A percentile compares a stretch with the other conserved stretches of the same genome.
These are phyloP conservation scores for Brachyopa scutellaris DNA, from an alignment of 2,888 invertebrate genomes.

Conservation along the genomic window DNA sequence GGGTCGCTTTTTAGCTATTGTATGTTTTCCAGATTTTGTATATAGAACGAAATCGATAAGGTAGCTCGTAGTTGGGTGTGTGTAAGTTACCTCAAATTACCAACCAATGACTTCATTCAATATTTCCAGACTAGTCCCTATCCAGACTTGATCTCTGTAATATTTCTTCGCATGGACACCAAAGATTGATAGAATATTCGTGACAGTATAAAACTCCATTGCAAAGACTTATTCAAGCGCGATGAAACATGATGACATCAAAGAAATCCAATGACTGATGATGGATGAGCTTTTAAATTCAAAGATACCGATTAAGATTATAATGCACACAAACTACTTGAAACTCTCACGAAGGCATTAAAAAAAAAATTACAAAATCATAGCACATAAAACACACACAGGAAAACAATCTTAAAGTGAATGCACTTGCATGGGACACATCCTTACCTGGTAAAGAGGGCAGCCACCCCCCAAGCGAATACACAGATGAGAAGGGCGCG, in stretches of 20 bases:
- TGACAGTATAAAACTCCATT: constrained; percentile 43
- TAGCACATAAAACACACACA: not conserved
- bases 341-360: not conserved
- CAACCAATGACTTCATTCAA: not conserved
- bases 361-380: constrained; percentile 8
- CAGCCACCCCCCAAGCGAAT: constrained; percentile 92
- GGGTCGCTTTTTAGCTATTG: too few species aligned
- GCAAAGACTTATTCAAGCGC: constrained; percentile 18
- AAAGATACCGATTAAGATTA: not conserved
- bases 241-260: constrained; percentile 31
- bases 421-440: constrained; percentile 20
- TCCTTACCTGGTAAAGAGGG: constrained; percentile 91
- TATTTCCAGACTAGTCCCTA: too few species aligned
- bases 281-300: not conserved
- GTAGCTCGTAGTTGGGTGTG: too few species aligned
- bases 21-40: too few species aligned
- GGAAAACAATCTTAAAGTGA: not conserved
- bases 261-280: constrained; percentile 46
- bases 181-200: constrained; percentile 54
- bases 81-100: too few species aligned
- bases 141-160: not conserved
- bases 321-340: not conserved
- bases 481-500: constrained; percentile 91
- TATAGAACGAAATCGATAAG: too few species aligned
- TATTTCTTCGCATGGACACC: too few species aligned